Conservation (phyloP, 2,797 vertebrate species). For the Hippoglossus hippoglossus region DNA sequence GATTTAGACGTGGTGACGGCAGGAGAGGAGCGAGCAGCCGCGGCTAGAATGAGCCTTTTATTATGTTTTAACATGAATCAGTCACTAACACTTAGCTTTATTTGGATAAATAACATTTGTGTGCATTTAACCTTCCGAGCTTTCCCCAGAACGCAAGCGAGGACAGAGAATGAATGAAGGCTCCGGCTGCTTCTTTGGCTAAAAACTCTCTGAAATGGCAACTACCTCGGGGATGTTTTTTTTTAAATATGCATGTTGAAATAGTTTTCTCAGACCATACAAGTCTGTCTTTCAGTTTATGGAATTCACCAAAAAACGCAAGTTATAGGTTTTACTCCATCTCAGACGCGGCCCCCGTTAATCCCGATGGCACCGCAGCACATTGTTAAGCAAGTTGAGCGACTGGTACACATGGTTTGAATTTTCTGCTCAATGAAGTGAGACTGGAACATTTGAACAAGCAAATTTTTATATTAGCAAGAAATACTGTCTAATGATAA, state of each 20-base stretch:
- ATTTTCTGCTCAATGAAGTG: conserved; percentile 57
- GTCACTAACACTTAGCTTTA: conserved; percentile 36
- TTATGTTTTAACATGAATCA: conserved; percentile 33
- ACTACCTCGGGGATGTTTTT: no score
- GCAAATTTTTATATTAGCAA: conserved; percentile 37
- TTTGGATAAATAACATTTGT: conserved; percentile 50
- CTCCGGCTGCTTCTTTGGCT: no score
- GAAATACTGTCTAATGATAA: conserved; percentile 23
- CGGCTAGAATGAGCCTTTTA: conserved; percentile 45
- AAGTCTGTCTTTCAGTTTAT: background rate
- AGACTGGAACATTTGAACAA: conserved; percentile 52
- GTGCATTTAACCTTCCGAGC: conserved; percentile 29
- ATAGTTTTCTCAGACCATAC: no score
- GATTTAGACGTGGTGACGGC: conserved; percentile 46
- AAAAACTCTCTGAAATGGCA: no score
- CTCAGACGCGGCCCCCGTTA: background rate
- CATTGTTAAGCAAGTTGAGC: background rate
- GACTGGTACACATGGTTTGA: conserved; percentile 56
- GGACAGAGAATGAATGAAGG: no score
- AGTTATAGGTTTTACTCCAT: conserved; percentile 15
- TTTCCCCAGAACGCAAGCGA: background rate
- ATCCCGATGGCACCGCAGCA: conserved; percentile 1
- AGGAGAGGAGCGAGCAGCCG: background rate
- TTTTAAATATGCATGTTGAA: background rate
- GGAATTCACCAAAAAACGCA: background rate